These are phyloP conservation scores for Cydia splendana DNA, from an alignment of 1,140 invertebrate species.

Conservation along the genomic window DNA sequence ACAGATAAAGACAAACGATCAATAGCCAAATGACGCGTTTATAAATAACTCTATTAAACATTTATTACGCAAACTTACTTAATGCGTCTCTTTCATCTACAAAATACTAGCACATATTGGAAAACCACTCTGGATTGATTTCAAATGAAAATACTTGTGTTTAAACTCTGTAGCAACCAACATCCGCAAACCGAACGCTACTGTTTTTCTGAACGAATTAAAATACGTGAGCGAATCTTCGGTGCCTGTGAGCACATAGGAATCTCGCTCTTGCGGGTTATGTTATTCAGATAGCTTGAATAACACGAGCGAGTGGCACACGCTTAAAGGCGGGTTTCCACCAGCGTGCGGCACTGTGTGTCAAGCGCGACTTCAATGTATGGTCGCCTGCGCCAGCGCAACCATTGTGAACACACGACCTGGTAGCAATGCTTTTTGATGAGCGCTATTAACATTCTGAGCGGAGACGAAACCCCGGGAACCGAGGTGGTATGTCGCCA, in stretches of 20 bases:
- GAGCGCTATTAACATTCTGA: background rate
- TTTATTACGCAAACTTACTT: too few relatives aligned
- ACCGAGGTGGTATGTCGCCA: background rate
- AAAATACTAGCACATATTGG: too few relatives aligned
- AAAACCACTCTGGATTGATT: too few relatives aligned
- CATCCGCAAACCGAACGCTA: background rate
- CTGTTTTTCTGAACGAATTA: conserved; percentile 1
- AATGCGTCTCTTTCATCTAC: too few relatives aligned
- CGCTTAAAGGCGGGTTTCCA: too few relatives aligned
- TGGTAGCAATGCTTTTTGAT: background rate
- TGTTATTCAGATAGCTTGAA: background rate
- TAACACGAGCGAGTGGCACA: background rate
- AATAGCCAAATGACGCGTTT: too few relatives aligned
- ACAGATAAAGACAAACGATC: too few relatives aligned
- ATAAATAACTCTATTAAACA: too few relatives aligned
- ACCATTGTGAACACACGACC: background rate
- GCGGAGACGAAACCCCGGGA: background rate
- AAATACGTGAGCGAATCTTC: conserved; percentile 11
- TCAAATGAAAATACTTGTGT: background rate
- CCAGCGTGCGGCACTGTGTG: too few relatives aligned
- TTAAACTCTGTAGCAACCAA: background rate
- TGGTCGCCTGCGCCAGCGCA: background rate
- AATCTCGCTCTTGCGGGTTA: background rate
- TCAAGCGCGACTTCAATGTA: too few relatives aligned
- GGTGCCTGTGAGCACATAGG: background rate